Evolutionary conservation across 2,888 invertebrate genomes (phyloP).

Genomic region (Drosophila neutralis): DNA sequence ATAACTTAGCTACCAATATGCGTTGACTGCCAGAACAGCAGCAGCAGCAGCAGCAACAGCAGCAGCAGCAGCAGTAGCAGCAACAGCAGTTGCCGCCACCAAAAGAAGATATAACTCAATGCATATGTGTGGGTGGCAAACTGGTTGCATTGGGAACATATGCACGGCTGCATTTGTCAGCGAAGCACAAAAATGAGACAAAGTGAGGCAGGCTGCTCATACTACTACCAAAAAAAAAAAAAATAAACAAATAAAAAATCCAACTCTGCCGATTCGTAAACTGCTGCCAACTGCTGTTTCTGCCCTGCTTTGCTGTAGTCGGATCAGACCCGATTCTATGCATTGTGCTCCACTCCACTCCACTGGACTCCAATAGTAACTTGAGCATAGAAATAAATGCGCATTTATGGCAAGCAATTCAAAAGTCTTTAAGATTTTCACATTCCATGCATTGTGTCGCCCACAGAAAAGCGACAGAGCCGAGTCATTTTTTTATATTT

Average conservation of each 20-base stretch:
- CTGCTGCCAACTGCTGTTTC: conserved; percentile 20
- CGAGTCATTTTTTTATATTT: conserved; percentile 51
- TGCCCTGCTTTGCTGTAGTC: conserved; percentile 11
- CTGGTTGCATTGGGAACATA: conserved; percentile 58
- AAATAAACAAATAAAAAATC: conserved; percentile 3
- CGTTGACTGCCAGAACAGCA: conserved; percentile 71
- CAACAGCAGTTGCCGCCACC: conserved; percentile 36
- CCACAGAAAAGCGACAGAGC: conserved; percentile 62
- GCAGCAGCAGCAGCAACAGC: conserved; percentile 6
- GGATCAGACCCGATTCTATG: conserved; percentile 37
- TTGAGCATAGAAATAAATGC: conserved; percentile 80
- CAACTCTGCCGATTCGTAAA: conserved; percentile 40
- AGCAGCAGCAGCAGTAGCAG: conserved; percentile 4
- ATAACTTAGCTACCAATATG: conserved; percentile 81
- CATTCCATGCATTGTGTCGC: conserved; percentile 79
- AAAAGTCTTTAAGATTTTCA: conserved; percentile 80
- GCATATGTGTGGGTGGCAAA: conserved; percentile 51
- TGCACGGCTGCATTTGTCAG: conserved; percentile 81
- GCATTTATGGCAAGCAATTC: conserved; percentile 80
- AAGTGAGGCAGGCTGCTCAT: conserved; percentile 69
- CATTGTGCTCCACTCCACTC: conserved; percentile 29
- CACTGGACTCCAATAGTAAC: conserved; percentile 48
- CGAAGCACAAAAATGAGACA: conserved; percentile 81
- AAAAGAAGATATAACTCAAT: conserved; percentile 74
- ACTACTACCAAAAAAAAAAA: background rate